Conservation (phyloP, 2,113 vertebrate genomes). For the Hippocampus barbouri region DNA sequence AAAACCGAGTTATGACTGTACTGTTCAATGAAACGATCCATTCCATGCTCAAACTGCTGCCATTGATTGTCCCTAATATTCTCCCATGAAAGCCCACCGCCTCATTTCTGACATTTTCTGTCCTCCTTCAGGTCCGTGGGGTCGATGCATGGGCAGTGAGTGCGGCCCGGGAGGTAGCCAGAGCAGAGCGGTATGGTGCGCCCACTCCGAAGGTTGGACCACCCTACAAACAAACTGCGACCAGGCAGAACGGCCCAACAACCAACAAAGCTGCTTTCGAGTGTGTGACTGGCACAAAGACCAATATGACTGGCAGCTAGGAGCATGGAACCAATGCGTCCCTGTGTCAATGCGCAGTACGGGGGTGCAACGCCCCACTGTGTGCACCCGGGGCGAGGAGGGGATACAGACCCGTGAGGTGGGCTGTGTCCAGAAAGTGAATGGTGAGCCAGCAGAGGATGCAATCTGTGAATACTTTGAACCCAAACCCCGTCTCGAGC, state of each 20-base stretch:
- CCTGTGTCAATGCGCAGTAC: conserved; percentile 77
- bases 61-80: too few species aligned
- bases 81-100: too few species aligned
- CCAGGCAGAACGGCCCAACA: conserved; percentile 78
- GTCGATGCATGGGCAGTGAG: conserved; percentile 93
- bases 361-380: conserved; percentile 62
- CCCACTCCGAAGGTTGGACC: conserved; percentile 94
- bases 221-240: conserved; percentile 89
- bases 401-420: conserved; percentile 90
- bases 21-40: too few species aligned
- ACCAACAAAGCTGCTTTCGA: conserved; percentile 90
- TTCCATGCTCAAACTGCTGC: too few species aligned
- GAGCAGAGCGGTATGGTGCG: conserved; percentile 91
- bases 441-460: conserved; percentile 77
- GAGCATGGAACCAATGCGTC: conserved; percentile 86
- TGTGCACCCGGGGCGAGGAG: conserved; percentile 85
- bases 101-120: background rate
- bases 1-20: too few species aligned
- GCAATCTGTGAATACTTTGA: conserved; percentile 96
- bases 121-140: conserved; percentile 83
- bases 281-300: conserved; percentile 97
- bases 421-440: conserved; percentile 81
- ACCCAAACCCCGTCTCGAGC: conserved; percentile 88
- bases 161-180: conserved; percentile 94
- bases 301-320: conserved; percentile 90